Evolutionary conservation across 2,113 vertebrate species (phyloP), one percentile per base, ranked within the genome.

Genomic region (Poeciliopsis prolifica): DNA sequence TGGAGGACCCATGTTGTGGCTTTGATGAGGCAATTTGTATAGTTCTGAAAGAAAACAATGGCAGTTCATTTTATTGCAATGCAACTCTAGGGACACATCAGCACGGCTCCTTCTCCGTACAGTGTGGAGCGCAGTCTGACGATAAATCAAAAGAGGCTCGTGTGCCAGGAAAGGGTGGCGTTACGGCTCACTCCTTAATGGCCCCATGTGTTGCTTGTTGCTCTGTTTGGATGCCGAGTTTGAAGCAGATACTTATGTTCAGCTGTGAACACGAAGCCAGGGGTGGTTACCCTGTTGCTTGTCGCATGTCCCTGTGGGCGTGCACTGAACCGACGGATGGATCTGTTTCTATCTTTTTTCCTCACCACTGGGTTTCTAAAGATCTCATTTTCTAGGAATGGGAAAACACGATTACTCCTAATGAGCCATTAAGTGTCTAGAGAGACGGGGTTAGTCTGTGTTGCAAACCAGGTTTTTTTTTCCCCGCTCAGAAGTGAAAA

Each of bases 1-100:
- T 84, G 78, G 78, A 88, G 84, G 83, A 91, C 86, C 87, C 89
- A 85, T 85, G 89, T 89, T 82, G 92, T 29, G 85, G 83, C 87
- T 89, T 81, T 89, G 89, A 93, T 92, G 90, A 91, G 78, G 89
- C 90, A 90, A 89, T 93, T 91, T 92, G 87, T 92, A 88, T 82
- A 81, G 85, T 90, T 90, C 83, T 67, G 72, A 66, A 12, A 48
- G 85, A 84, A 90, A 92, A 90, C 88, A 89, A 92, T 73, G 81
- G 86, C 78, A 80, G 88, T 91, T 91, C 77, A 79, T 87, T 90
- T 91, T 82, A 90, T 87, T 89, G 89, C 80, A 66, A 68, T 62
- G 87, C 4, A 61, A 86, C 90, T 88, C 88, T 82, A 4, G 87
- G 85, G 90, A 90, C 6, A 72, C 81, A 79, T 86, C 89, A 75